Evolutionary conservation across 2,888 invertebrate species (phyloP).

Genomic region (Itoplectis maculator): DNA sequence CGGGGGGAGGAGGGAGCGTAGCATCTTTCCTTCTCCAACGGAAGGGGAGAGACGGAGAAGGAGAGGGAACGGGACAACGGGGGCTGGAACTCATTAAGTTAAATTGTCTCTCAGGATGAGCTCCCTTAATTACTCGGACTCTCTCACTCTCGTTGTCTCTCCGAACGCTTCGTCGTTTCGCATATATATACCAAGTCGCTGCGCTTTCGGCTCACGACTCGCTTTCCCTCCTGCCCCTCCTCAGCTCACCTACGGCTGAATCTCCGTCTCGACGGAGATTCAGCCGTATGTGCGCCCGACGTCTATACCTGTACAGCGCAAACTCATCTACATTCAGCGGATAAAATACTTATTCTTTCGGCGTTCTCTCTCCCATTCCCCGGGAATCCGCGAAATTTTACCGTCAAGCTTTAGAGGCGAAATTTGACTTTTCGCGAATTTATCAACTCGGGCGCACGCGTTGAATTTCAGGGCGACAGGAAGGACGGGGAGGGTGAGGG

Average conservation of each 20-base stretch:
- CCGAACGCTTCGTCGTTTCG: slow-evolving; percentile 45
- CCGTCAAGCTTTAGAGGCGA: slow-evolving; percentile 18
- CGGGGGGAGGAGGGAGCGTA: not conserved
- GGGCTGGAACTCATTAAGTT: slow-evolving; percentile 81
- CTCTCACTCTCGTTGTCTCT: slow-evolving; percentile 64
- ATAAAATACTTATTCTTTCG: slow-evolving; percentile 46
- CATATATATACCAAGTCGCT: slow-evolving; percentile 35
- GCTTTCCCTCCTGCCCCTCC: slow-evolving; percentile 4
- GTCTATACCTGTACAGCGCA: slow-evolving; percentile 47
- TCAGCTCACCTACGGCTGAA: not conserved
- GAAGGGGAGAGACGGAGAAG: slow-evolving; percentile 38
- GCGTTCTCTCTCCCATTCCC: slow-evolving; percentile 5
- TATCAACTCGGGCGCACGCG: not conserved
- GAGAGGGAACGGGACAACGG: slow-evolving; percentile 49
- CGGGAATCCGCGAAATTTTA: slow-evolving; percentile 10
- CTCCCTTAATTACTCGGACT: slow-evolving; percentile 83
- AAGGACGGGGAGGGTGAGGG: no score
- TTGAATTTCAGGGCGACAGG: not conserved
- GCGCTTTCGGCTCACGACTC: slow-evolving; percentile 43
- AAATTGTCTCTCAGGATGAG: slow-evolving; percentile 84
- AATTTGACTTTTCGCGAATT: slow-evolving; percentile 34
- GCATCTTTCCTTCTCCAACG: no score
- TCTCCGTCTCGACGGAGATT: slow-evolving; percentile 53
- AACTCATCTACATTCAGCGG: slow-evolving; percentile 55
- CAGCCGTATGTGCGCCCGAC: slow-evolving; percentile 6